Evolutionary conservation across 1,140 invertebrate genomes (phyloP).

Genomic region (Drepana arcuata): DNA sequence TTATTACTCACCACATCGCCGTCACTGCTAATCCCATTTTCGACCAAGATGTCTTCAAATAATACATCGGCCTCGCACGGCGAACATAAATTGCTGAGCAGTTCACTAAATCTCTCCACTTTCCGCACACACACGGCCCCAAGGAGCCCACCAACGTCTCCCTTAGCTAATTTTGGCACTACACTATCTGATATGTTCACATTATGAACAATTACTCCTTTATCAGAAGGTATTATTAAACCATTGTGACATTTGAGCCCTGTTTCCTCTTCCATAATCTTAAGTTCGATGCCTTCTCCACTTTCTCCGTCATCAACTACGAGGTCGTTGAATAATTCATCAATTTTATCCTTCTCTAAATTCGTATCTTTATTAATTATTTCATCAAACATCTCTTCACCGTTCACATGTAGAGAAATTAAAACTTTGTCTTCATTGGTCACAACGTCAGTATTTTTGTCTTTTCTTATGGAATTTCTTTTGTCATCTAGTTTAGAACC

Average conservation of each 20-base stretch:
- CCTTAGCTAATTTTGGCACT: slow-evolving; percentile 64
- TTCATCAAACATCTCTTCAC: slow-evolving; percentile 52
- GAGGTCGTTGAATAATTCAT: slow-evolving; percentile 50
- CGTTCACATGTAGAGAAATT: slow-evolving; percentile 21
- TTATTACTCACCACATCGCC: slow-evolving; percentile 44
- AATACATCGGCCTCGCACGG: slow-evolving; percentile 59
- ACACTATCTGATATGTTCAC: slow-evolving; percentile 45
- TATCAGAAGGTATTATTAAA: slow-evolving; percentile 38
- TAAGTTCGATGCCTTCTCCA: slow-evolving; percentile 17
- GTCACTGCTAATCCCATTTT: slow-evolving; percentile 49
- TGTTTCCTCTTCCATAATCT: slow-evolving; percentile 19
- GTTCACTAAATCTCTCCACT: slow-evolving; percentile 67
- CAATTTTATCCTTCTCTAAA: slow-evolving; percentile 49
- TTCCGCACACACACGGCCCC: slow-evolving; percentile 63
- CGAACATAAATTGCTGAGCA: slow-evolving; percentile 64
- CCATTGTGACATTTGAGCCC: slow-evolving; percentile 46
- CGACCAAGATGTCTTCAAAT: slow-evolving; percentile 58
- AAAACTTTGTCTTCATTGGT: slow-evolving; percentile 29
- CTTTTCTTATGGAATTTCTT: slow-evolving; percentile 29
- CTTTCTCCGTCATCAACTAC: slow-evolving; percentile 27
- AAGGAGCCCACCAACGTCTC: slow-evolving; percentile 45
- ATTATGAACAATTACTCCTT: slow-evolving; percentile 33
- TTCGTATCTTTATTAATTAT: slow-evolving; percentile 36
- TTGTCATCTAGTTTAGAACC: slow-evolving; percentile 39
- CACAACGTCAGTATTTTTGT: slow-evolving; percentile 36